Percentiles rank a stretch among this genome's conserved stretches.
Conservation (phyloP, 2,888 invertebrate genomes). For the Lycia hirtaria region DNA sequence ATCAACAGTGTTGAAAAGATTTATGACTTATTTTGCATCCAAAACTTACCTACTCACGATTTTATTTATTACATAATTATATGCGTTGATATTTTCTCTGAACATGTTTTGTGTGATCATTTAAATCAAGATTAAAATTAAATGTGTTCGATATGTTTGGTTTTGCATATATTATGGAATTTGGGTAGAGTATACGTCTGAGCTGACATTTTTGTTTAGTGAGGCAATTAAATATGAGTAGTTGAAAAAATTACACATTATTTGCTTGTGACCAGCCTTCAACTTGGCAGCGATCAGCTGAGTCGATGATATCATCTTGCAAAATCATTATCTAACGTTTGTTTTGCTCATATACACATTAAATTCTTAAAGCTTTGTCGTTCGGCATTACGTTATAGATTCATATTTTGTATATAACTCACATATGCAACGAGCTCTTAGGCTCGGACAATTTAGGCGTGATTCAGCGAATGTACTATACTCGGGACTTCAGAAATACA, state of each 20-base stretch:
- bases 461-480: slow-evolving; percentile 56
- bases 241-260: slow-evolving; percentile 48
- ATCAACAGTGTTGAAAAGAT: slow-evolving; percentile 51
- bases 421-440: slow-evolving; percentile 14
- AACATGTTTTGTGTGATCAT: slow-evolving; percentile 32
- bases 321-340: slow-evolving; percentile 61
- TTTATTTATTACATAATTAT: slow-evolving; percentile 57
- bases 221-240: slow-evolving; percentile 53
- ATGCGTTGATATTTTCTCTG: slow-evolving; percentile 27
- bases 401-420: slow-evolving; percentile 5
- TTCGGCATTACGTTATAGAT: slow-evolving; percentile 2
- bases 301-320: slow-evolving; percentile 70
- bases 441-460: slow-evolving; percentile 49
- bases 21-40: slow-evolving; percentile 47
- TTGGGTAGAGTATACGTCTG: slow-evolving; percentile 19
- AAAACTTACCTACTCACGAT: slow-evolving; percentile 40
- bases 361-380: slow-evolving; percentile 26
- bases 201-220: slow-evolving; percentile 40
- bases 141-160: slow-evolving; percentile 27
- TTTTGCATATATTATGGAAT: slow-evolving; percentile 24
- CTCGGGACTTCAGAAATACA: slow-evolving; percentile 55
- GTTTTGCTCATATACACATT: slow-evolving; percentile 46
- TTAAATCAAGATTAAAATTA: slow-evolving; percentile 32
- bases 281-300: slow-evolving; percentile 73
- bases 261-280: slow-evolving; percentile 74